Evolutionary conservation across 2,888 invertebrate species (phyloP).

Genomic region (Leucoma salicis): DNA sequence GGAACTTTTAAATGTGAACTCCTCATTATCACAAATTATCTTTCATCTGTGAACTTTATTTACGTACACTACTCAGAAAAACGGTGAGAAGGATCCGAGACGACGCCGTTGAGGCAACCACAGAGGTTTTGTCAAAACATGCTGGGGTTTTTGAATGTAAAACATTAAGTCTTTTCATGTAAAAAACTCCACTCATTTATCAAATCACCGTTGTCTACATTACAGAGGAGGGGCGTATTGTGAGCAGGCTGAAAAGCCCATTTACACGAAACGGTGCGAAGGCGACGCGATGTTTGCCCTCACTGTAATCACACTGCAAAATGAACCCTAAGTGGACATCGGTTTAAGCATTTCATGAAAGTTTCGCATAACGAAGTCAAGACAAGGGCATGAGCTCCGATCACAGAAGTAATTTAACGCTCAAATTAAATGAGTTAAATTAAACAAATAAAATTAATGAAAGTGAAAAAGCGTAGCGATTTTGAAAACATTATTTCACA

Average conservation of each 20-base stretch:
- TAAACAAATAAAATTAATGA: conserved; percentile 67
- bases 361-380: conserved; percentile 19
- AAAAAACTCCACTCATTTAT: conserved; percentile 70
- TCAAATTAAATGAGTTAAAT: conserved; percentile 66
- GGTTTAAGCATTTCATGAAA: conserved; percentile 29
- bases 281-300: conserved; percentile 42
- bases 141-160: conserved; percentile 49
- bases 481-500: conserved; percentile 51
- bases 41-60: conserved; percentile 22
- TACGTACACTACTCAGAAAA: conserved; percentile 31
- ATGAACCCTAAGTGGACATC: conserved; percentile 44
- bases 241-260: conserved; percentile 68
- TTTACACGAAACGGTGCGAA: conserved; percentile 51
- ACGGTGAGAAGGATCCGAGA: conserved; percentile 43
- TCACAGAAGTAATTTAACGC: conserved; percentile 58
- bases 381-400: conserved; percentile 34
- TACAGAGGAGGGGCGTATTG: conserved; percentile 62
- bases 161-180: conserved; percentile 59
- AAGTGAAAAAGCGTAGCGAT: conserved; percentile 56
- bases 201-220: conserved; percentile 74
- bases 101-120: conserved; percentile 42
- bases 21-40: conserved; percentile 28
- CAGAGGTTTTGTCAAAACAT: conserved; percentile 57
- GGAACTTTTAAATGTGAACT: conserved; percentile 8
- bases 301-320: conserved; percentile 44